Evolutionary conservation across 53 echinoderm and acorn worm genomes (phyloP).

Genomic region (Pentamera pediparva): DNA sequence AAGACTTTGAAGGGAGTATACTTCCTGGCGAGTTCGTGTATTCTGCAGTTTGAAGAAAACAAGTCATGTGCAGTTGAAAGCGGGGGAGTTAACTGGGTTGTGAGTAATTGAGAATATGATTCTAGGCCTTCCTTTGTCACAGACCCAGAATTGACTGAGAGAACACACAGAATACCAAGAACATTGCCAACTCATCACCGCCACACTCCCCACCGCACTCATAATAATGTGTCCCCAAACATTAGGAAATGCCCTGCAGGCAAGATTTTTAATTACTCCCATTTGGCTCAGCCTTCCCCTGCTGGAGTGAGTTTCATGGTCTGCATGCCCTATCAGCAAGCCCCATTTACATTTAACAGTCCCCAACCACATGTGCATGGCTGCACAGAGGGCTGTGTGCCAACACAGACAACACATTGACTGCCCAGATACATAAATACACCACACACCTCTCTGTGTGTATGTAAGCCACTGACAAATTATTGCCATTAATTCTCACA

Average conservation of each 20-base stretch:
- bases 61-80: no score
- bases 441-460: background rate
- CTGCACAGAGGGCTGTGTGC: background rate
- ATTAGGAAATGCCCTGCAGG: conserved; percentile 19
- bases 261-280: conserved; percentile 29
- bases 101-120: no score
- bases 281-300: conserved; percentile 20
- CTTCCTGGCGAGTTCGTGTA: no score
- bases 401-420: background rate
- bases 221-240: background rate
- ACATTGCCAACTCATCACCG: no score
- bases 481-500: conserved; percentile 31
- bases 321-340: background rate
- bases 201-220: background rate
- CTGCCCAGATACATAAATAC: no score
- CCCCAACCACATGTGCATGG: conserved; percentile 29
- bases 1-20: no score
- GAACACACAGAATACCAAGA: no score
- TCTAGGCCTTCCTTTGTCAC: no score
- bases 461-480: conserved; percentile 41
- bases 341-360: background rate
- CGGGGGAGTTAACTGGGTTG: no score
- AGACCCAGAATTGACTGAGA: no score
- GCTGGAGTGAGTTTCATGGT: no score
- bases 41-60: no score